Conservation (phyloP, 1,140 invertebrate genomes). For the Zelostemma sp. region DNA sequence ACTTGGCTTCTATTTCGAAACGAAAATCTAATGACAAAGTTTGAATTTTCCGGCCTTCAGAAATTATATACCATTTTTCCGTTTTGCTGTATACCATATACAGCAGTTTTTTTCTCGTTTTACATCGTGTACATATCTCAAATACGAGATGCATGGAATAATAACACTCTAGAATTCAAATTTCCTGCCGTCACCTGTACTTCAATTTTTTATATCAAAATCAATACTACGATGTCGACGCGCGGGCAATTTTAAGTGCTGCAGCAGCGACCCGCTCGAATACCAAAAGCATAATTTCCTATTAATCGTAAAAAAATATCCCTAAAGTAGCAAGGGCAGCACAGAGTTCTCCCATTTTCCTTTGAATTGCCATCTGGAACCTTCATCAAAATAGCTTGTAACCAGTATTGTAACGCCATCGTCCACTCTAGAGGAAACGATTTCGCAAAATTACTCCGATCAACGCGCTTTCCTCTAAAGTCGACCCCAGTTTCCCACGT, state of each 20-base stretch:
- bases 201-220: slow-evolving; percentile 37
- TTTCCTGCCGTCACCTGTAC: slow-evolving; percentile 58
- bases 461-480: slow-evolving; percentile 15
- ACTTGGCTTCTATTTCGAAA: no score
- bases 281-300: background rate
- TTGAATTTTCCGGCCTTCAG: no score
- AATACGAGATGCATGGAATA: slow-evolving; percentile 51
- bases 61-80: no score
- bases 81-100: no score
- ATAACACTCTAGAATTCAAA: slow-evolving; percentile 69
- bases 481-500: slow-evolving; percentile 31
- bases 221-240: slow-evolving; percentile 44
- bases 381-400: slow-evolving; percentile 48
- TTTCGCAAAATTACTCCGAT: slow-evolving; percentile 9
- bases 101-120: no score
- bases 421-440: slow-evolving; percentile 30
- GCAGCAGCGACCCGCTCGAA: background rate
- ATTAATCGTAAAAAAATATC: no score
- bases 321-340: no score
- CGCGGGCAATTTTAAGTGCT: slow-evolving; percentile 43
- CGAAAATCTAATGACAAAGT: no score
- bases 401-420: slow-evolving; percentile 35
- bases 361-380: slow-evolving; percentile 33
- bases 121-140: no score
- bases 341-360: no score